phyloP scores from a whole-genome alignment of 2,888 invertebrate genomes.

The Pimpla rufipes region DNA sequence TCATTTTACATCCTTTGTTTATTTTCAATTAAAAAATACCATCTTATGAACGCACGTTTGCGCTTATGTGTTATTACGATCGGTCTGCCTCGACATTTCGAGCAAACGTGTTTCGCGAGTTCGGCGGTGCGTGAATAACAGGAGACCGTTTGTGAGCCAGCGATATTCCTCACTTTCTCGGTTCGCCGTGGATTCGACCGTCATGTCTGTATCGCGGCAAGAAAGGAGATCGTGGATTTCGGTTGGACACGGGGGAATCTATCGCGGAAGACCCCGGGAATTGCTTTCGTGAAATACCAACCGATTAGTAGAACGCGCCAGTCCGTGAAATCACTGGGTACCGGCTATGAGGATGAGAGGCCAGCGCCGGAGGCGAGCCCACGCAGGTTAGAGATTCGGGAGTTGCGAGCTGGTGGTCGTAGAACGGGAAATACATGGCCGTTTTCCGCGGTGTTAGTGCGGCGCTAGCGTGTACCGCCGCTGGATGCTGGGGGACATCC shows the following conservation, averaged over 20 bases:
- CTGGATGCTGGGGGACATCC: slow-evolving; percentile 65
- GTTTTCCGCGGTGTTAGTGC: slow-evolving; percentile 50
- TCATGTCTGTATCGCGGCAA: slow-evolving; percentile 3
- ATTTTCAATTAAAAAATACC: too few relatives aligned
- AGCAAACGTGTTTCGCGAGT: not conserved
- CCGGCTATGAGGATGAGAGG: slow-evolving; percentile 39
- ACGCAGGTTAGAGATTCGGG: slow-evolving; percentile 37
- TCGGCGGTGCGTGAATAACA: not conserved
- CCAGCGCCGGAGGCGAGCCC: slow-evolving; percentile 36
- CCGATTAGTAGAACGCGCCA: slow-evolving; percentile 71
- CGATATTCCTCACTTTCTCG: not conserved
- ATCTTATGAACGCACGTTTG: too few relatives aligned
- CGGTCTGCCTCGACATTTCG: not conserved
- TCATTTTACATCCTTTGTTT: too few relatives aligned
- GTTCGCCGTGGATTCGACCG: not conserved
- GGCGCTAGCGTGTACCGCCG: slow-evolving; percentile 40
- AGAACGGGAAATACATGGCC: slow-evolving; percentile 43
- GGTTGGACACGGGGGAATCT: slow-evolving; percentile 22
- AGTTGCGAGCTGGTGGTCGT: slow-evolving; percentile 55
- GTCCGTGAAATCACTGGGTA: slow-evolving; percentile 73
- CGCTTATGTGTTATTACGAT: not conserved
- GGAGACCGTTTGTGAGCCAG: not conserved
- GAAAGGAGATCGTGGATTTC: slow-evolving; percentile 30
- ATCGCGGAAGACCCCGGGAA: slow-evolving; percentile 51
- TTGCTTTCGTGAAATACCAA: slow-evolving; percentile 70